Evolutionary conservation across 2,888 invertebrate species (phyloP).

Genomic region (Steinernema scapterisci): DNA sequence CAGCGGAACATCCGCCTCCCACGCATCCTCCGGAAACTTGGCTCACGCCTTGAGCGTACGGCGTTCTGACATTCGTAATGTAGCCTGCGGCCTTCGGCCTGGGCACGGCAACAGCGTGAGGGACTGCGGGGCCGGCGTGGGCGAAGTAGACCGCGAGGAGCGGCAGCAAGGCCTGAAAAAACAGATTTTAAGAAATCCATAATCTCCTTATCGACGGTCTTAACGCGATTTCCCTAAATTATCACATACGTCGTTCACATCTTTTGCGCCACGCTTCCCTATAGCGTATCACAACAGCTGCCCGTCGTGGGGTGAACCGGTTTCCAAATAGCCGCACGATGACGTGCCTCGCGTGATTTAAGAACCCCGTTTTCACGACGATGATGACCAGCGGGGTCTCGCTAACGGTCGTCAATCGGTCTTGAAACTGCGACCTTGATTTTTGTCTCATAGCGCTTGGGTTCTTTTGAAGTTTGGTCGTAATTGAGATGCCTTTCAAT

Average conservation of each 20-base stretch:
- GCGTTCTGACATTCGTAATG: background rate
- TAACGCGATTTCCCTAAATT: no score
- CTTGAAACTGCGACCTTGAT: background rate
- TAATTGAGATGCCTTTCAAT: no score
- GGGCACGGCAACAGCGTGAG: slow-evolving; percentile 13
- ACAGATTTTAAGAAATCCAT: background rate
- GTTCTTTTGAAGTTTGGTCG: background rate
- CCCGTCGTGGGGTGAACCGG: no score
- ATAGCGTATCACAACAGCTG: no score
- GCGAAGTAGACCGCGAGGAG: slow-evolving; percentile 18
- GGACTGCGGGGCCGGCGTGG: slow-evolving; percentile 1
- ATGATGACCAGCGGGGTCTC: no score
- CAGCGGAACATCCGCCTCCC: slow-evolving; percentile 30
- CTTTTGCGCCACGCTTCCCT: no score
- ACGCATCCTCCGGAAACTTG: slow-evolving; percentile 20
- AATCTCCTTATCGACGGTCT: no score
- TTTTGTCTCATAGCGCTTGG: background rate
- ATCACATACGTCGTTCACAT: no score
- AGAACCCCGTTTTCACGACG: no score
- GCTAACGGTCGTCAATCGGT: no score
- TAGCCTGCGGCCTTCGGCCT: background rate
- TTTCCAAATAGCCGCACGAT: no score
- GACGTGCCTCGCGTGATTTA: no score
- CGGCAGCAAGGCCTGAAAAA: slow-evolving; percentile 15
- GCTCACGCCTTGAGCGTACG: slow-evolving; percentile 11